Base-by-base conservation (phyloP, 2,888 invertebrate genomes). In the Norana najaformis region DNA sequence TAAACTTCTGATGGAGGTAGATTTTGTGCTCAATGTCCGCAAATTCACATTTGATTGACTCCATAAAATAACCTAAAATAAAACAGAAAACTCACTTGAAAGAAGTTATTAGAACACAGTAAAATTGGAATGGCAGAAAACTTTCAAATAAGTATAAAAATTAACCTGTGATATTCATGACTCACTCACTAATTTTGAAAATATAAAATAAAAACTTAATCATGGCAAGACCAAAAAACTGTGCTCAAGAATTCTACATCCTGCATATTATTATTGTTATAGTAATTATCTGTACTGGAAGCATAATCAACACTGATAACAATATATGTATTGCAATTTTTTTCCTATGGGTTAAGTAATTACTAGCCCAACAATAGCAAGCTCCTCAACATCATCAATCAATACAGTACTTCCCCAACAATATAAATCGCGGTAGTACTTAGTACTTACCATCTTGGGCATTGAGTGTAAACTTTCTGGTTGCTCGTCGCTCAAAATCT, bases 1-100 rank as follows among this genome's bases (percentile, higher is more conserved):
- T 92, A 90, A 92, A 93, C 69, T 92, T 92, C 91, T 93, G 93
- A 90, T 93, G 93, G 34, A 92, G 89, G 90, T 92, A 93, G 37
- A 92, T 92, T 41, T 91, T 90, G 88, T 93, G 93, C 85, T 92
- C 91, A 11, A 93, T 92, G 88, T 90, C 91, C 37, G 92, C 91
- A 83, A 91, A 91, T 39, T 92, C 91, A 34, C 92, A 91, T n/a
- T 91, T 91, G 6, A 93, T 93, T 14, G 91, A 91, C 90, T 93
- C 93, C 89, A 90, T 91, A 91, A 92, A 93, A 69, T 91, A 90
- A 23, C 93, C 93, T 93, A 85, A n/a, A 69, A n/a, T 69, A n/a
- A 69, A 69, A 69, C 2, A n/a, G 30, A 4, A n/a, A 34, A 37
- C 0, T 69, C n/a, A n/a, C 11, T n/a, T 69, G 2, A 8, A n/a